Evolutionary conservation across 2,113 vertebrate species (phyloP).

Genomic region (Anseranas semipalmata): DNA sequence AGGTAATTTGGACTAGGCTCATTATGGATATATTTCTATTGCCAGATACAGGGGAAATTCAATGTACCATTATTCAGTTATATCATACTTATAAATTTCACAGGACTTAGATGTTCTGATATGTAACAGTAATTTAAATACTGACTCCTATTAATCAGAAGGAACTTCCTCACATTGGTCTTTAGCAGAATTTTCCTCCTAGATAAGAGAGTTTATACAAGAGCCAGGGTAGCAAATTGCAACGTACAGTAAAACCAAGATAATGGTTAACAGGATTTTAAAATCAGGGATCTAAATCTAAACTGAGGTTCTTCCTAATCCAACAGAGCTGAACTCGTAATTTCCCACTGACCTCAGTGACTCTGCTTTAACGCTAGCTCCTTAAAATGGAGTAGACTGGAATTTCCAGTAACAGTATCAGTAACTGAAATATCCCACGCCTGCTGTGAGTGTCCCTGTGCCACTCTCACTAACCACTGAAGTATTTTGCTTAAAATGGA

Average conservation of each 20-base stretch:
- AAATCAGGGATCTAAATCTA: not conserved
- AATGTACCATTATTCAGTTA: not conserved
- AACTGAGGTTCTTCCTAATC: not conserved
- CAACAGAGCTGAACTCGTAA: not conserved
- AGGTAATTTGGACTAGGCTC: not conserved
- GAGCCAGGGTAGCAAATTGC: not conserved
- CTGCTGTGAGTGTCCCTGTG: not conserved
- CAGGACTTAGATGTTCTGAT: not conserved
- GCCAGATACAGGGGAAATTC: not conserved
- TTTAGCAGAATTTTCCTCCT: not conserved
- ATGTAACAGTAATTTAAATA: not conserved
- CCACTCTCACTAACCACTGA: not conserved
- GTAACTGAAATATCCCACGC: not conserved
- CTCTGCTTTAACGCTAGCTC: not conserved
- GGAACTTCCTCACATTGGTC: not conserved
- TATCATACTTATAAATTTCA: not conserved
- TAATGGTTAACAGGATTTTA: not conserved
- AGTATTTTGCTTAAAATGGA: not conserved
- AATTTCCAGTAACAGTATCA: not conserved
- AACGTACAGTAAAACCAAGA: not conserved
- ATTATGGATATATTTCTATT: not conserved
- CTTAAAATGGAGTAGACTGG: conserved; percentile 15
- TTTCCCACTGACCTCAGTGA: not conserved
- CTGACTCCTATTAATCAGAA: not conserved
- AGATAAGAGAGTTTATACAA: not conserved